Evolutionary conservation across 2,797 vertebrate genomes (phyloP).

Genomic region (Chaetodon trifasciatus): DNA sequence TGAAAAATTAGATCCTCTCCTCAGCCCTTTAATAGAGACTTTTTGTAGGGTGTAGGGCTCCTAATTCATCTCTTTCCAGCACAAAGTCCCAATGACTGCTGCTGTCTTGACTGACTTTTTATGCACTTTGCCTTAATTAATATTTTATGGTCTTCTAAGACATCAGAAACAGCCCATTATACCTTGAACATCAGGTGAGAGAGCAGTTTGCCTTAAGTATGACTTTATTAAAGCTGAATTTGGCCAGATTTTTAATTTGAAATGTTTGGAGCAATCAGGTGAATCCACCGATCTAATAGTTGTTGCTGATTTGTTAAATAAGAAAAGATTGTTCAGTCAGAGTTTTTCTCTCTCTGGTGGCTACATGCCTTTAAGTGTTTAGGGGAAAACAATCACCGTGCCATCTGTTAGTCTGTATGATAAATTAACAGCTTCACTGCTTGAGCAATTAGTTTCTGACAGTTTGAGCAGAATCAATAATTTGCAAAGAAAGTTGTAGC

Average conservation of each 20-base stretch:
- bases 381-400: conserved; percentile 56
- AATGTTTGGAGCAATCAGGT: conserved; percentile 1
- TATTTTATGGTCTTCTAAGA: not conserved
- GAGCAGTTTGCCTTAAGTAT: not conserved
- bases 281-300: not conserved
- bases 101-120: not conserved
- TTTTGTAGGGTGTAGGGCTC: not conserved
- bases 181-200: not conserved
- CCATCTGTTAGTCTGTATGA: conserved; percentile 69
- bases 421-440: conserved; percentile 66
- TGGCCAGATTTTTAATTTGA: not conserved
- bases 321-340: conserved; percentile 4
- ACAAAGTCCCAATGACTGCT: not conserved
- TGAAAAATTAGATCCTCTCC: conserved; percentile 8
- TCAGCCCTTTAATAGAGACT: not conserved
- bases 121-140: not conserved
- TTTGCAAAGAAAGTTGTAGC: conserved; percentile 50
- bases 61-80: not conserved
- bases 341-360: conserved; percentile 42
- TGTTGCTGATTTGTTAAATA: conserved; percentile 15
- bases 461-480: conserved; percentile 70
- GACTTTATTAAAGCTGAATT: not conserved
- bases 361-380: conserved; percentile 55
- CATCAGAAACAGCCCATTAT: not conserved
- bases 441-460: conserved; percentile 68